Base-by-base conservation (phyloP, 2,797 vertebrate species). In the Sebastes taczanowskii region DNA sequence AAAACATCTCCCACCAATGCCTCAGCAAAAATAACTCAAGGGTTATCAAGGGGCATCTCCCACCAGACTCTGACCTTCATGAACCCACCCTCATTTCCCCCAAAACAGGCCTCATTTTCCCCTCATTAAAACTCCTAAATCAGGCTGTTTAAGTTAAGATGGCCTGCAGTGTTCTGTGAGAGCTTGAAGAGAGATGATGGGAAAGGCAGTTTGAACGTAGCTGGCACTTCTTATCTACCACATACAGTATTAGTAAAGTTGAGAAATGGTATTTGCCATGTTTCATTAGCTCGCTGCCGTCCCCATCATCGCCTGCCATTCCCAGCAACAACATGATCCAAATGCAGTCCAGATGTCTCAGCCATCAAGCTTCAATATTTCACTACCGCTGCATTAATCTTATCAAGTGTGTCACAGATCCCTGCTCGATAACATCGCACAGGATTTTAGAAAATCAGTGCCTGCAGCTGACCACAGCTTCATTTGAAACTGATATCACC, bases 21-120 rank as follows among this genome's bases (percentile, higher is more conserved):
- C 96, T 96, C 92, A 95, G 95, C 95, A 96, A 95, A 96, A 97
- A 96, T 97, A 96, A 97, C 94, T 35, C 89, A 95, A 94, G 92
- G 98, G 98, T 99, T 99, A 99, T 99, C 98, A 96, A 90, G 94
- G 97, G 97, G 96, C 97, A 99, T 98, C 97, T 91, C 94, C 93
- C 93, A 93, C 94, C 94, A 96, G 95, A 95, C 94, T 96, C 96
- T 96, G 96, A 96, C 96, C 95, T 91, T 94, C 95, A 94, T 89
- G 89, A 93, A 92, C 83, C 77, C 80, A 49, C 73, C 70, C 86
- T 90, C 88, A 88, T 91, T 91, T 89, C 91, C 92, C 77, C 83
- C 35, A 42, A 80, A 87, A 86, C 53, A 69, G 72, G 84, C 85
- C 89, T 96, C 95, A 81, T 86, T 52, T 42, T 80, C 52, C 68